Base-by-base conservation (phyloP, 2,113 vertebrate species). In the Pithys albifrons region DNA sequence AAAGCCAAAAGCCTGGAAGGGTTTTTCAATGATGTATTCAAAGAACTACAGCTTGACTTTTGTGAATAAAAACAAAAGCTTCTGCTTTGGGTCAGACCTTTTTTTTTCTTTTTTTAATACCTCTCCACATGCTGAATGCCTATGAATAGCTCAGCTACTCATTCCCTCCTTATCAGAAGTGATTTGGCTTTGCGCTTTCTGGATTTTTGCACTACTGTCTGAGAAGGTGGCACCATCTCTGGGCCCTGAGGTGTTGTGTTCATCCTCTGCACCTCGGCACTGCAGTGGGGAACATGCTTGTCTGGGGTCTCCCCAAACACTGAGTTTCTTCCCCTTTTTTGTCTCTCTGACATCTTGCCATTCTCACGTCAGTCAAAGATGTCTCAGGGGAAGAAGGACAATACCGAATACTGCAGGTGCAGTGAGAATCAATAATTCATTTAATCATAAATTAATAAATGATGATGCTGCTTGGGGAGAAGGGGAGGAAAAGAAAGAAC, bases 361-460 rank as follows among this genome's bases (percentile, higher is more conserved):
- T 84, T 91, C 92, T 94, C 62, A 59, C 28, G 46, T 89, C 96
- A 95, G 76, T 78, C 80, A 91, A 85, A 94, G 45, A 64, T 66
- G 12, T 89, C 93, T 87, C 84, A 49, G 41, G 85, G 70, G 94
- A 51, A 93, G 93, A 58, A 93, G 91, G 93, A 97, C 96, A 96
- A 94, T 85, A 66, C 83, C 1, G 1, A 97, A 92, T 89, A 85
- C 65, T 78, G 83, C 88, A 96, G 93, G 95, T 96, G 90, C 88
- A 89, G 76, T n/a, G 65, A 86, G 73, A 94, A 97, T 97, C 94
- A 97, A 96, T 95, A 96, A 97, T 97, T 96, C 84, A 97, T 97
- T 96, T 96, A 95, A 95, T 96, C 95, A 96, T 96, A 95, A 97
- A 96, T 97, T 97, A 97, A 97, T 95, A 97, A 96, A 96, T 96